These are phyloP conservation scores for Meles meles DNA, from an alignment of 2,113 vertebrate species.

Conservation along the genomic window DNA sequence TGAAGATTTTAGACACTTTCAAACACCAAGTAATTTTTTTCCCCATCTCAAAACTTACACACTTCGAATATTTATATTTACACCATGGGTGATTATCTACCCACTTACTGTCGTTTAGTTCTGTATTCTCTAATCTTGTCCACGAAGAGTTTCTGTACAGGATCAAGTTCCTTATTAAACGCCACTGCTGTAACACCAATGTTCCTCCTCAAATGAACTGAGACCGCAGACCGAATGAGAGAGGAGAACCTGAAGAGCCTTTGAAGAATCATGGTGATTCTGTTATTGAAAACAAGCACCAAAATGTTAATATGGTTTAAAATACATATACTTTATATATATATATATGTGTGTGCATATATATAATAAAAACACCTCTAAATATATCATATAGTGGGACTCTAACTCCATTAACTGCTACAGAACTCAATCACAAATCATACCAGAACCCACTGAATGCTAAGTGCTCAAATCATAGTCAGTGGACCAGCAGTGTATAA, in stretches of 20 bases:
- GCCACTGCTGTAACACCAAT: conserved; percentile 90
- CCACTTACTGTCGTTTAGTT: conserved; percentile 92
- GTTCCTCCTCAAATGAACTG: conserved; percentile 88
- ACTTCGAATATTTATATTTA: not conserved
- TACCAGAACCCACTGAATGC: not conserved
- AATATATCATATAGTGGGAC: not conserved
- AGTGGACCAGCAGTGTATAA: not conserved
- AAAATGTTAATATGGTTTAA: not conserved
- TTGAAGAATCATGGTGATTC: conserved; percentile 87
- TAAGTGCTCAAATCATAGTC: not conserved
- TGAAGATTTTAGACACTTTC: conserved; percentile 17
- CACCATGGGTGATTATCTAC: not conserved
- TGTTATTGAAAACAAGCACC: conserved; percentile 1
- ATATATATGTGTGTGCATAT: too few species aligned
- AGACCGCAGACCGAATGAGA: conserved; percentile 80
- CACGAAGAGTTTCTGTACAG: conserved; percentile 95
- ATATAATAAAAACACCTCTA: not conserved
- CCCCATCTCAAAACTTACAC: not conserved
- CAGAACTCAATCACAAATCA: not conserved
- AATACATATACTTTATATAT: not conserved
- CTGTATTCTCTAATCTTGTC: conserved; percentile 97
- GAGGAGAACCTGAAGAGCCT: conserved; percentile 87
- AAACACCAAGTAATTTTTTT: not conserved
- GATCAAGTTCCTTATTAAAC: conserved; percentile 93
- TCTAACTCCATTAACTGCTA: not conserved